Evolutionary conservation across 2,113 vertebrate genomes (phyloP).

Genomic region (Caloenas nicobarica): DNA sequence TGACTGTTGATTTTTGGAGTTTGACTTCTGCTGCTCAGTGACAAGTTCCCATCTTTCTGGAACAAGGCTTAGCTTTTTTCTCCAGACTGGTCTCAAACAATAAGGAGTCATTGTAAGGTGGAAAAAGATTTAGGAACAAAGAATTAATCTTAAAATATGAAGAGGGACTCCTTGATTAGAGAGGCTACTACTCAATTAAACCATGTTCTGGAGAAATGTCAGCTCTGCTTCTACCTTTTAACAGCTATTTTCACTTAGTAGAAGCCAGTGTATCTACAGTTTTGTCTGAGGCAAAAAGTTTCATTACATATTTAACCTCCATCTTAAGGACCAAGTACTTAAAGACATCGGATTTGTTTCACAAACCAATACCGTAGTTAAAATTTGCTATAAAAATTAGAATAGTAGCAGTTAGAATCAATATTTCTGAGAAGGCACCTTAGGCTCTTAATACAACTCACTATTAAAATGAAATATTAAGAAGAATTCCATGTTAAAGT

Average conservation of each 20-base stretch:
- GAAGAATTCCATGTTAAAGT: neutral
- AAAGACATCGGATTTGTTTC: neutral
- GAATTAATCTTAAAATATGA: neutral
- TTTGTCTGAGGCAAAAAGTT: neutral
- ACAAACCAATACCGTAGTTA: neutral
- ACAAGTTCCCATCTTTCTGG: neutral
- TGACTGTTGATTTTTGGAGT: neutral
- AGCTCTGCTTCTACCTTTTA: neutral
- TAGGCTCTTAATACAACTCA: neutral
- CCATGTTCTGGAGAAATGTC: neutral
- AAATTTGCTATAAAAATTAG: neutral
- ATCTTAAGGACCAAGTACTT: neutral
- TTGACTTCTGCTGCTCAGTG: neutral
- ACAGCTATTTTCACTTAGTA: neutral
- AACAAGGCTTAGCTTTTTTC: neutral
- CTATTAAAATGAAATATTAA: neutral
- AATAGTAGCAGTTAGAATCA: neutral
- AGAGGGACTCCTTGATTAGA: neutral
- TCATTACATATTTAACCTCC: neutral
- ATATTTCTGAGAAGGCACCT: neutral
- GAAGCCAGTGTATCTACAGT: neutral
- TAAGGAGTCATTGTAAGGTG: neutral
- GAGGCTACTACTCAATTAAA: neutral
- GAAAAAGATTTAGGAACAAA: neutral
- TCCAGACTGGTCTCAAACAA: neutral